These are phyloP conservation scores for Omphaloscelis lunosa DNA, from an alignment of 2,888 invertebrate species.

Conservation along the genomic window DNA sequence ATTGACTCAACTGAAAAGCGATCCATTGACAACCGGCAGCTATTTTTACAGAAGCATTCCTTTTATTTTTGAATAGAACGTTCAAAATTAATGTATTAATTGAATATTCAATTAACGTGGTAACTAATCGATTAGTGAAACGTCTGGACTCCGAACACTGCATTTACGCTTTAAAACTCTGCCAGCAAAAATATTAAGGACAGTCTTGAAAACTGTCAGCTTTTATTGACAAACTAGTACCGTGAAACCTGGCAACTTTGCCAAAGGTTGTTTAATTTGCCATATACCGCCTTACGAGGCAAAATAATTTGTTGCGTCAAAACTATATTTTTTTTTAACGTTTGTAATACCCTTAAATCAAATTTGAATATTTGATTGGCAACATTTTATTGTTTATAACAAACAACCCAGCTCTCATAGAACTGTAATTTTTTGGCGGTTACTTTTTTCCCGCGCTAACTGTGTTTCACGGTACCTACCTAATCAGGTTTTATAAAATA, in stretches of 20 bases:
- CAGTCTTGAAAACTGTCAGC: neutral
- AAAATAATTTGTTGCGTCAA: no score
- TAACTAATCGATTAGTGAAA: neutral
- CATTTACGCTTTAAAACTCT: neutral
- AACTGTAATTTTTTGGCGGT: no score
- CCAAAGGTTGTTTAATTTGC: no score
- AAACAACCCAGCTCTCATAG: no score
- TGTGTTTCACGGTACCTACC: no score
- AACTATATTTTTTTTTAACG: no score
- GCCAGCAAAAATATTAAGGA: neutral
- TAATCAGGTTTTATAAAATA: neutral
- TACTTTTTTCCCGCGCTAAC: no score
- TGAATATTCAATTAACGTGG: neutral
- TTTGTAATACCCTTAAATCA: no score
- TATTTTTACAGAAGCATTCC: constrained; percentile 19
- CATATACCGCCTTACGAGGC: no score
- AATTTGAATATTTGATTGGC: no score
- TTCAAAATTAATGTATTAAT: neutral
- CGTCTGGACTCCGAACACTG: neutral
- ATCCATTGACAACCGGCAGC: neutral
- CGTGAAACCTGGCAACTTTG: no score
- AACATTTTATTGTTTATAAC: no score
- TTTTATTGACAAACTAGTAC: neutral
- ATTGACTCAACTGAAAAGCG: neutral
- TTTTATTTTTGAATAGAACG: neutral